These are phyloP conservation scores for Orchesella cincta DNA, from an alignment of 1,140 invertebrate genomes.

Conservation along the genomic window DNA sequence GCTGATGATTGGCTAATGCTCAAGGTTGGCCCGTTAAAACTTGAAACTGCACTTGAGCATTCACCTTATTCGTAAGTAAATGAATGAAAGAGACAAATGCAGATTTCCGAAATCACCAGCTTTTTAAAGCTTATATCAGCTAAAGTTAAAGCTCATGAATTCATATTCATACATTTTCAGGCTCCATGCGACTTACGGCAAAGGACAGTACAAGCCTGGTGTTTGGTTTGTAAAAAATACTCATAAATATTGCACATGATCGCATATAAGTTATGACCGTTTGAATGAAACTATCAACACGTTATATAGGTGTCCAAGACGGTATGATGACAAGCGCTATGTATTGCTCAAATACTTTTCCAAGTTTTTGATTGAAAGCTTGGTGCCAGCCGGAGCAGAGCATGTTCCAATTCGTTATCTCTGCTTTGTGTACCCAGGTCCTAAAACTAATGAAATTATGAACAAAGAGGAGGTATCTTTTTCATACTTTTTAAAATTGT, in stretches of 20 bases:
- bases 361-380: constrained; percentile 42
- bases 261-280: too few species aligned
- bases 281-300: too few species aligned
- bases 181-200: constrained; percentile 44
- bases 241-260: too few species aligned
- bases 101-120: too few species aligned
- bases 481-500: too few species aligned
- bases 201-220: constrained; percentile 36
- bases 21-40: constrained; percentile 43
- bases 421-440: neutral
- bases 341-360: constrained; percentile 47
- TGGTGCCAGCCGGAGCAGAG: constrained; percentile 27
- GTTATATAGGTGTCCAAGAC: constrained; percentile 45
- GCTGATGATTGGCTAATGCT: constrained; percentile 47
- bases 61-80: constrained; percentile 48
- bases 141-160: neutral
- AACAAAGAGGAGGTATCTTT: neutral
- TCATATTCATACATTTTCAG: neutral
- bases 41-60: constrained; percentile 38
- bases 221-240: too few species aligned
- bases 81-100: too few species aligned
- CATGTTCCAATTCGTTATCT: neutral
- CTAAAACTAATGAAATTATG: neutral
- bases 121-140: neutral
- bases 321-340: constrained; percentile 47